Evolutionary conservation across 2,888 invertebrate genomes (phyloP).

Genomic region (Ceramica pisi): DNA sequence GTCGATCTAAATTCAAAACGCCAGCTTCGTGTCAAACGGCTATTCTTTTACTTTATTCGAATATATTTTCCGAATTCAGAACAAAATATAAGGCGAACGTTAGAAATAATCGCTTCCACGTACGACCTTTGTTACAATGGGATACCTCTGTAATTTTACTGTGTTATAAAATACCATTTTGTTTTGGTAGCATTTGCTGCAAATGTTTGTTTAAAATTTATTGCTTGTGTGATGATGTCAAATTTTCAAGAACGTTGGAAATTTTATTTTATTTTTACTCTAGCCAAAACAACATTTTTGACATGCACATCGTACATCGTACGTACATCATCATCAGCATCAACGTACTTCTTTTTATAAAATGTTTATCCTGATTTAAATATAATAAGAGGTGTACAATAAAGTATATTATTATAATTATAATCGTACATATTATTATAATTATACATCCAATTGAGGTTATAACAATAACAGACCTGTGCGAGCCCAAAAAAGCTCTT

Average conservation of each 20-base stretch:
- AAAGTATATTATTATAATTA: no score
- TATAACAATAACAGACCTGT: no score
- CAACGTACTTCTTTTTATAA: no score
- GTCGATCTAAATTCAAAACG: slow-evolving; percentile 56
- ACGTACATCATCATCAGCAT: no score
- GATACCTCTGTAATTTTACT: slow-evolving; percentile 60
- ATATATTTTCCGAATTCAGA: slow-evolving; percentile 53
- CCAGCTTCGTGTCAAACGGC: slow-evolving; percentile 57
- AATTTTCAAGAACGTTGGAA: background rate
- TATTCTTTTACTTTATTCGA: slow-evolving; percentile 55
- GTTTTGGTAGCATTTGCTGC: slow-evolving; percentile 43
- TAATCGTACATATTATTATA: no score
- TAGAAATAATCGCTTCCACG: slow-evolving; percentile 60
- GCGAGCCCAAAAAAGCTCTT: no score
- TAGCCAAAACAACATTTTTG: no score
- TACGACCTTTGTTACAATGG: slow-evolving; percentile 47
- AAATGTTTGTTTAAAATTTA: slow-evolving; percentile 26
- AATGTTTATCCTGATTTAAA: no score
- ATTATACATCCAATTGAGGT: no score
- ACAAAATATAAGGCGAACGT: slow-evolving; percentile 46
- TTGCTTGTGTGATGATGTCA: background rate
- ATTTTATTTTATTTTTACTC: no score
- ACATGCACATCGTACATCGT: no score
- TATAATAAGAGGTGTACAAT: no score
- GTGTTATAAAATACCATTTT: slow-evolving; percentile 58